A percentile compares a stretch with the other conserved stretches of the same genome.
phyloP scores from a whole-genome alignment of 2,113 vertebrate genomes.

The Donacobius atricapilla region DNA sequence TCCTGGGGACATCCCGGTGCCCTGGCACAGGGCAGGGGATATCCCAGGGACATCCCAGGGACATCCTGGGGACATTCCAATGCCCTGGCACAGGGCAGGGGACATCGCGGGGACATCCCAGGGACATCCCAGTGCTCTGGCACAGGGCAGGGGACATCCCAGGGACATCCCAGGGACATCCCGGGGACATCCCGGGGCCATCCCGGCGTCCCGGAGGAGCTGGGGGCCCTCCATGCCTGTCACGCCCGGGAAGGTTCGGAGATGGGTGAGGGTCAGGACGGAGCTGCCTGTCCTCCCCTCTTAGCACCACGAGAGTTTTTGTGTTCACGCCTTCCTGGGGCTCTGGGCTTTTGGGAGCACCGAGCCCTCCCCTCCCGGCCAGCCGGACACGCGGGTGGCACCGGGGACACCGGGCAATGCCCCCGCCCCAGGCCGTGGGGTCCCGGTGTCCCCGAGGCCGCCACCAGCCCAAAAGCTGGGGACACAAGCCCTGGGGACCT shows the following conservation, averaged over 20 bases:
- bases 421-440: too few relatives aligned
- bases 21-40: too few relatives aligned
- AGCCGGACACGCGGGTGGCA: not conserved
- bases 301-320: conserved; percentile 46
- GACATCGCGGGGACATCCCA: too few relatives aligned
- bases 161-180: not conserved
- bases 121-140: not conserved
- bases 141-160: not conserved
- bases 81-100: too few relatives aligned
- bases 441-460: not conserved
- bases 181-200: too few relatives aligned
- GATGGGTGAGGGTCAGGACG: conserved; percentile 26
- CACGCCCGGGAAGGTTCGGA: not conserved
- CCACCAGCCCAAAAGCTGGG: not conserved
- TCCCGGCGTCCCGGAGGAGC: not conserved
- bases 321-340: not conserved
- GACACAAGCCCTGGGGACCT: not conserved
- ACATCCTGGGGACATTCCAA: too few relatives aligned
- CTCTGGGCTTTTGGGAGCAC: not conserved
- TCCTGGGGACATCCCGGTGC: not conserved
- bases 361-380: not conserved
- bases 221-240: not conserved
- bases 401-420: not conserved
- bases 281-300: conserved; percentile 19
- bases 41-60: not conserved